A percentile compares a stretch with the other conserved stretches of the same genome.
Evolutionary conservation across 35 echinoderm and acorn worm species (phyloP).

Genomic region (Apostichopus californicus): DNA sequence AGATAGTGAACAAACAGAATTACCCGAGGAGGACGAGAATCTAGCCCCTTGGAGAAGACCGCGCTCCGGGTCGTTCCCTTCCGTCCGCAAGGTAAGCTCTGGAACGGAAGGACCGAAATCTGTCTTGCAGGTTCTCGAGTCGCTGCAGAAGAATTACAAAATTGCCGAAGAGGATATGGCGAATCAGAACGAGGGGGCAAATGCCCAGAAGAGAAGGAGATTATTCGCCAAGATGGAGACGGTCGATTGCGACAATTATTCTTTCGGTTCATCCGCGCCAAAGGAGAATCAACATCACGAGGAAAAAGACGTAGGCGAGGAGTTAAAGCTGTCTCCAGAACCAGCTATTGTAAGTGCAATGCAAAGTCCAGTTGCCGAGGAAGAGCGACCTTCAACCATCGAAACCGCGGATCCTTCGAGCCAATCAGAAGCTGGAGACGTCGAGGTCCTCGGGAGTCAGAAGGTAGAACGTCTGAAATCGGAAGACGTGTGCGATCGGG

Average conservation of each 20-base stretch:
- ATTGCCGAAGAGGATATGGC: conserved; percentile 38
- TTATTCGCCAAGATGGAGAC: conserved; percentile 65
- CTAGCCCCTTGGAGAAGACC: not conserved
- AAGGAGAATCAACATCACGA: not conserved
- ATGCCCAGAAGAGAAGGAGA: conserved; percentile 1
- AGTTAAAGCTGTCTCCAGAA: not conserved
- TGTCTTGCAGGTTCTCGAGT: conserved; percentile 68
- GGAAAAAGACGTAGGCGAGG: too few species aligned
- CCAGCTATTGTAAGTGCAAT: conserved; percentile 31
- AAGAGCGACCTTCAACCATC: not conserved
- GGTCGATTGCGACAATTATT: conserved; percentile 65
- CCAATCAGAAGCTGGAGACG: not conserved
- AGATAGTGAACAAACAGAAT: not conserved
- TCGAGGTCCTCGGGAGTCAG: not conserved
- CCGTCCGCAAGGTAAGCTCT: not conserved
- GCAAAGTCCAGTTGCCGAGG: not conserved
- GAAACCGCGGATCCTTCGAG: not conserved
- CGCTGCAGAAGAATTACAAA: conserved; percentile 65
- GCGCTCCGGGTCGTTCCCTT: conserved; percentile 66
- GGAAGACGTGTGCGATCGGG: not conserved
- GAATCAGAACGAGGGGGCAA: not conserved
- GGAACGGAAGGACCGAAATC: conserved; percentile 50
- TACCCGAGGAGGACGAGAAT: not conserved
- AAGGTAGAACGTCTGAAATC: conserved; percentile 3
- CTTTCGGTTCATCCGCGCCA: not conserved